Evolutionary conservation across 92 coral and sea anemone genomes (phyloP).

Genomic region (Zoanthus sansibaricus): DNA sequence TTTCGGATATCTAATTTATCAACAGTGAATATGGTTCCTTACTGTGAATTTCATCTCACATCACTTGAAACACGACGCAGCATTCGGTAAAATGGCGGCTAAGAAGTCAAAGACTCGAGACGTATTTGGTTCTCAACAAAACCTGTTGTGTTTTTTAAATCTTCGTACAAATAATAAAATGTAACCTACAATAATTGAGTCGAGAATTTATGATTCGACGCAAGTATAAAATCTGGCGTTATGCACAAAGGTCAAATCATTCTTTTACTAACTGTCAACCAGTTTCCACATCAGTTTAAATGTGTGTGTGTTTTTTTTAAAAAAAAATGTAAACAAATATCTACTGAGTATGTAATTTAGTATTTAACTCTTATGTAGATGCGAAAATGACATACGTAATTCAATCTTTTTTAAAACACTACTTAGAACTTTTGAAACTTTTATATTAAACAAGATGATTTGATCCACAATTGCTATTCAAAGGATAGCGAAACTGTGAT

Average conservation of each 20-base stretch:
- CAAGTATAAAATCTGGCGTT: neutral
- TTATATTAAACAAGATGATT: neutral
- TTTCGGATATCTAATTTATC: no score
- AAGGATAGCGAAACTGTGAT: neutral
- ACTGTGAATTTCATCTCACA: no score
- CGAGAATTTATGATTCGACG: neutral
- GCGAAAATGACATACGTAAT: neutral
- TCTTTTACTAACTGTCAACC: neutral
- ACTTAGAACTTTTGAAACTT: neutral
- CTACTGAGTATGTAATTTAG: neutral
- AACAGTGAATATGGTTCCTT: no score
- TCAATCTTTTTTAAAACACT: neutral
- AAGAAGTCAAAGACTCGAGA: neutral
- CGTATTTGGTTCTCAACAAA: no score
- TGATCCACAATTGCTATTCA: neutral
- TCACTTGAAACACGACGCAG: no score
- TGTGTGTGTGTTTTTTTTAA: neutral
- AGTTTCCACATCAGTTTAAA: neutral
- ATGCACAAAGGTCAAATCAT: slow-evolving; percentile 6
- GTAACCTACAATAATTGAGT: no score
- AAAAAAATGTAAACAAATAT: neutral
- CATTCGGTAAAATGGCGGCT: no score
- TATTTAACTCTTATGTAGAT: neutral
- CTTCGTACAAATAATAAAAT: neutral
- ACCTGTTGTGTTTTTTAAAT: neutral